A percentile compares a stretch with the other conserved stretches of the same genome.
These are phyloP conservation scores for Rhinophrynus dorsalis DNA, from an alignment of 2,797 vertebrate species.

Conservation along the genomic window DNA sequence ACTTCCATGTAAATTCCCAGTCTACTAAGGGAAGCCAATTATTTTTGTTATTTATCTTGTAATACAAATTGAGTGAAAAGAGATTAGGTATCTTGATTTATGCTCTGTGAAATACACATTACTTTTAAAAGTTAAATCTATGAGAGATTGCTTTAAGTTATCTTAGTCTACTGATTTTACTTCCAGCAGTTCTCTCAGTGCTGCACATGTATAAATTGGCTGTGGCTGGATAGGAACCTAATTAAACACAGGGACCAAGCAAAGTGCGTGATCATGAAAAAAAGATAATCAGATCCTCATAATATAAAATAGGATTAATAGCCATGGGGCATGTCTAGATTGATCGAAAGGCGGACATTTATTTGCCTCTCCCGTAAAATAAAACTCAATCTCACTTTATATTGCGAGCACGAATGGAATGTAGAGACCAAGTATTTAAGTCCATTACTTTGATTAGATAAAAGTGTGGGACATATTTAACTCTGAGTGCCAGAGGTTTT, in stretches of 20 bases:
- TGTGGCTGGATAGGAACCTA: slow-evolving; percentile 43
- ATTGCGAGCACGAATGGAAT: slow-evolving; percentile 56
- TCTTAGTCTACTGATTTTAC: not conserved
- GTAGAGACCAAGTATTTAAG: slow-evolving; percentile 61
- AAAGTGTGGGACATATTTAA: too few relatives aligned
- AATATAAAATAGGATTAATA: slow-evolving; percentile 13
- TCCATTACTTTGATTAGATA: slow-evolving; percentile 58
- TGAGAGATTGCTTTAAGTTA: not conserved
- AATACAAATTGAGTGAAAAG: slow-evolving; percentile 29
- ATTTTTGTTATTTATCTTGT: slow-evolving; percentile 50
- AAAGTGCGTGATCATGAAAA: slow-evolving; percentile 40
- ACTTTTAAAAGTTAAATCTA: slow-evolving; percentile 16
- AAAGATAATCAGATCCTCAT: slow-evolving; percentile 20
- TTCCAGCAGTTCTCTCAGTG: slow-evolving; percentile 39
- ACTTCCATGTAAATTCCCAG: slow-evolving; percentile 59
- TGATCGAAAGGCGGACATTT: slow-evolving; percentile 49
- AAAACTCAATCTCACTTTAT: slow-evolving; percentile 51
- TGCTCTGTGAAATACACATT: slow-evolving; percentile 36
- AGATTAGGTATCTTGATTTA: slow-evolving; percentile 11
- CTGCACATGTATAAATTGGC: slow-evolving; percentile 24
- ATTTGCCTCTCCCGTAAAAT: slow-evolving; percentile 51
- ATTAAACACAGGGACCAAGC: slow-evolving; percentile 29
- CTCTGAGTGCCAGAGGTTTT: too few relatives aligned
- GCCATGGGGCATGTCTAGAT: slow-evolving; percentile 27
- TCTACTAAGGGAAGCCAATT: slow-evolving; percentile 30